Evolutionary conservation across 2,888 invertebrate species (phyloP), one percentile per base, ranked within the genome.

Genomic region (Lepetodrilus schrolli): DNA sequence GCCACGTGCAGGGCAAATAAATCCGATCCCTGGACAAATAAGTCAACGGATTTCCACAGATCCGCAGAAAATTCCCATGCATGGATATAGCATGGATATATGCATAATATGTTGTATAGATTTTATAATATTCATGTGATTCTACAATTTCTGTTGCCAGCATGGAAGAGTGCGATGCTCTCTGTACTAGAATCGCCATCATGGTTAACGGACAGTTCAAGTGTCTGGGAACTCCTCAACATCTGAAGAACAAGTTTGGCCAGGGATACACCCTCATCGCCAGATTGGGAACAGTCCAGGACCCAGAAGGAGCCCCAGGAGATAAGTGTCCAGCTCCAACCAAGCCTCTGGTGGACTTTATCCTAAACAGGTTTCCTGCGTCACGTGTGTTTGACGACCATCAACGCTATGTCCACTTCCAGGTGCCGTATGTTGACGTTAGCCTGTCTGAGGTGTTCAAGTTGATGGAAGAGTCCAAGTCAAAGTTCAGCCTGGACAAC

Each of bases 91-190:
- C n/a, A n/a, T n/a, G n/a, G n/a, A n/a, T n/a, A n/a, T n/a, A n/a
- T n/a, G n/a, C n/a, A n/a, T n/a, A n/a, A n/a, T n/a, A n/a, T n/a
- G n/a, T n/a, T n/a, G n/a, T n/a, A n/a, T n/a, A n/a, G n/a, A n/a
- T n/a, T n/a, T n/a, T n/a, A n/a, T n/a, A n/a, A n/a, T n/a, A n/a
- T n/a, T n/a, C n/a, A n/a, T n/a, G n/a, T n/a, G n/a, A n/a, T n/a
- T n/a, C n/a, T n/a, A n/a, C n/a, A n/a, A n/a, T n/a, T n/a, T n/a
- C n/a, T n/a, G n/a, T n/a, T 26, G 36, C 17, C 90, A 95, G 95
- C 86, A 95, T 96, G 95, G 95, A 96, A 89, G 96, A 96, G 91
- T 96, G 95, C 91, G 96, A 96, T 87, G 94, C 94, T 48, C 92
- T 96, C 21, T 96, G 96, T 89, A 92, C 93, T 69, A 93, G 95